Conservation (phyloP, 2,797 vertebrate genomes). For the Fundulus diaphanus region DNA sequence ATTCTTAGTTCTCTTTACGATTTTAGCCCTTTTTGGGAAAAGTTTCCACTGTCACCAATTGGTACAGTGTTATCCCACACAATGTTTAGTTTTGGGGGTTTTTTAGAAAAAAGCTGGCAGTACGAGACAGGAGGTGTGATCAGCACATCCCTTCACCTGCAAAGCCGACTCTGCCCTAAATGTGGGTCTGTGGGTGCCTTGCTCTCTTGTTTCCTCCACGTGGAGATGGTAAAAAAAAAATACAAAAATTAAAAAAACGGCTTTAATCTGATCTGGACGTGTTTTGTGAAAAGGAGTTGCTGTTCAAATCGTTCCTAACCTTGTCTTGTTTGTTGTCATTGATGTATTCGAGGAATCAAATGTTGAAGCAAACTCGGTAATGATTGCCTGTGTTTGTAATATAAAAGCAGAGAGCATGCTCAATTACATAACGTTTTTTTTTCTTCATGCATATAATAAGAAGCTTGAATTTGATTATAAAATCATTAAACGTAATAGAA, state of each 20-base stretch:
- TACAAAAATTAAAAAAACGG: no score
- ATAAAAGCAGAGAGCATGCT: not conserved
- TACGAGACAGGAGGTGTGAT: not conserved
- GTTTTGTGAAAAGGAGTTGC: no score
- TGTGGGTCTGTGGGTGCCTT: no score
- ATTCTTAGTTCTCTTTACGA: not conserved
- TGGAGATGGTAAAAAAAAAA: no score
- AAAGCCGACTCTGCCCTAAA: no score
- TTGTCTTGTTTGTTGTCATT: no score
- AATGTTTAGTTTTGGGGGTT: not conserved
- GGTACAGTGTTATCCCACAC: not conserved
- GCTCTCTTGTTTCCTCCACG: no score
- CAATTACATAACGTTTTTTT: not conserved
- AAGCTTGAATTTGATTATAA: not conserved
- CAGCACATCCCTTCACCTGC: no score
- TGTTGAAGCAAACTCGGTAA: not conserved
- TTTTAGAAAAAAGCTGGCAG: not conserved
- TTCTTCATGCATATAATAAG: not conserved
- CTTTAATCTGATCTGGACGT: no score
- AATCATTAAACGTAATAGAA: not conserved
- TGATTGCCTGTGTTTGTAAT: not conserved
- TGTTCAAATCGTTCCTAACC: no score
- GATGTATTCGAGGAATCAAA: no score
- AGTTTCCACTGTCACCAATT: not conserved
- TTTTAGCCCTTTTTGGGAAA: not conserved